Base-by-base conservation (phyloP, 2,797 vertebrate genomes). In the Megalops cyprinoides region DNA sequence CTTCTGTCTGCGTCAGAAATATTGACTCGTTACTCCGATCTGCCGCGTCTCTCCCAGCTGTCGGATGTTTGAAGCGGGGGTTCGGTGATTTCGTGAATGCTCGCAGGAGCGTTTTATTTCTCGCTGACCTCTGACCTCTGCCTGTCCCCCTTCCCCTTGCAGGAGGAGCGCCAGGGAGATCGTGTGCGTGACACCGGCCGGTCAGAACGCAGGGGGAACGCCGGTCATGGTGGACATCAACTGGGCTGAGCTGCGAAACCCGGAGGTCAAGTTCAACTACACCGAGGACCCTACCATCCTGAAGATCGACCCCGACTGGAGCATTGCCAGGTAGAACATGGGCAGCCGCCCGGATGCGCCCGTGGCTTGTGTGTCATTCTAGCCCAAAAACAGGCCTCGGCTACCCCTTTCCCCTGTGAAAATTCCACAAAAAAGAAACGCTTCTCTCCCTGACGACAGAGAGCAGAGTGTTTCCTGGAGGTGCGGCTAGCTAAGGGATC, bases 221-320 rank as follows among this genome's bases (percentile, higher is more conserved):
- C 94, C 97, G 2, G 97, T 99, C 75, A 91, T 97, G 91, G 97
- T 99, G 90, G 97, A 96, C 91, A 99, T 99, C 90, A 99, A 99
- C 86, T 86, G 95, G 0, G 98, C 98, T 0, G 95, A 96, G 83
- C 96, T 99, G 80, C 93, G 95, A 87, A 99, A 98, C 91, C 94
- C 96, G 0, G 97, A 97, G 76, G 98, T 99, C 86, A 96, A 95
- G 86, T 99, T 98, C 92, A 98, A 97, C 92, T 99, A 99, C 91
- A 97, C 96, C 0, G 97, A 98, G 18, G 98, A 99, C 85, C 98
- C 98, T 79, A 98, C 96, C 82, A 93, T 99, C 87, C 93, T 97
- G 81, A 97, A 92, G 89, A 97, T 99, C 0, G 98, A 99, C 79
- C 98, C 98, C 0, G 97, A 98, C 86, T 99, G 98, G 98, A 99